phyloP scores from a whole-genome alignment of 2,888 invertebrate genomes.

The Tetragonula carbonaria region DNA sequence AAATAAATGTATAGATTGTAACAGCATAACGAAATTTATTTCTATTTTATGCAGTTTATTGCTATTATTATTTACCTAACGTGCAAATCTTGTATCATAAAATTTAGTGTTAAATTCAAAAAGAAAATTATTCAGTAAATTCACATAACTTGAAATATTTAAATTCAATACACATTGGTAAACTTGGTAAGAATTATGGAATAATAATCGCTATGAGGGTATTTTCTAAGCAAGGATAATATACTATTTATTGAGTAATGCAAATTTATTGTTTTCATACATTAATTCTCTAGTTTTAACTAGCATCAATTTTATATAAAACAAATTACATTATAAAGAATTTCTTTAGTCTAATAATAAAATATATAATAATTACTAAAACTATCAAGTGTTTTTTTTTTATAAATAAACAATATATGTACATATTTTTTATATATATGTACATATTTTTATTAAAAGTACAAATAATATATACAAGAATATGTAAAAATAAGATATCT shows the following conservation, averaged over 20 bases:
- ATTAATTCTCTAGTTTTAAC: background rate
- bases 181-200: too few relatives aligned
- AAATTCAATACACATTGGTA: background rate
- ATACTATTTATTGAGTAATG: background rate
- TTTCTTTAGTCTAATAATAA: background rate
- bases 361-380: background rate
- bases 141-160: background rate
- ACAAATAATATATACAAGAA: background rate
- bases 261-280: background rate
- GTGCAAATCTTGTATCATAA: background rate
- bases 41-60: background rate
- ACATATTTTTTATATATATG: background rate
- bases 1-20: constrained; percentile 17
- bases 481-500: background rate
- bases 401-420: background rate
- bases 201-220: too few relatives aligned
- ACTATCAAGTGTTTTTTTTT: background rate
- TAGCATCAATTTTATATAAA: background rate
- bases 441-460: background rate
- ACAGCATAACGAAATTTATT: background rate
- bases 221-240: background rate
- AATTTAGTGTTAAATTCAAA: background rate
- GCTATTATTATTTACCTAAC: background rate
- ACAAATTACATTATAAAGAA: background rate
- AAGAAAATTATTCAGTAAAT: background rate